Conservation (phyloP, 2,888 invertebrate genomes). For the Aethes cnicana region DNA sequence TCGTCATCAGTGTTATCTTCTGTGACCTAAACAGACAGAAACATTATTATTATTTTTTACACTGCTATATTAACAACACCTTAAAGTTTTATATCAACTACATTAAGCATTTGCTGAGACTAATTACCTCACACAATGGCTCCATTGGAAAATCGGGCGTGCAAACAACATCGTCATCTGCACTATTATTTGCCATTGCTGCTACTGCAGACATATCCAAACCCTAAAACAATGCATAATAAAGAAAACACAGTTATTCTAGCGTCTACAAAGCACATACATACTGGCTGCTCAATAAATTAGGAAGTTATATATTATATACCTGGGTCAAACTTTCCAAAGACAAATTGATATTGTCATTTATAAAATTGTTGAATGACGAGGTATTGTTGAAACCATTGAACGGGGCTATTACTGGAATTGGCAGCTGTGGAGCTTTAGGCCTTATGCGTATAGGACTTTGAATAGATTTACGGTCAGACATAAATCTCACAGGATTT, state of each 20-base stretch:
- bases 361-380: constrained; percentile 40
- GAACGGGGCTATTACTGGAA: constrained; percentile 43
- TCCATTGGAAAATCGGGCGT: constrained; percentile 83
- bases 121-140: constrained; percentile 69
- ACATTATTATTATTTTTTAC: background rate
- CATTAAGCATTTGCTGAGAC: background rate
- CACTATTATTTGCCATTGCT: constrained; percentile 40
- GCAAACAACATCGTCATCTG: constrained; percentile 82
- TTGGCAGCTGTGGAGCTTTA: constrained; percentile 42
- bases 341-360: constrained; percentile 74
- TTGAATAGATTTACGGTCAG: constrained; percentile 44
- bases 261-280: background rate
- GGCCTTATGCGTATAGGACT: constrained; percentile 46
- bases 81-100: too few relatives aligned
- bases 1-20: constrained; percentile 74
- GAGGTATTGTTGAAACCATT: constrained; percentile 56
- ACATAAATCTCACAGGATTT: constrained; percentile 46
- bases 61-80: too few relatives aligned
- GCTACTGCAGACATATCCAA: constrained; percentile 64
- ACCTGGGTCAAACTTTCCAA: constrained; percentile 77
- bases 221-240: constrained; percentile 51
- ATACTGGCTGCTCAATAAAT: background rate
- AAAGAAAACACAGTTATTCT: background rate
- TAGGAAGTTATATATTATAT: constrained; percentile 28
- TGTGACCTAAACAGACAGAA: constrained; percentile 53